Percentiles rank a stretch among this genome's conserved stretches.
Conservation (phyloP, 2,888 invertebrate species). For the Arrhopalites spinosus region DNA sequence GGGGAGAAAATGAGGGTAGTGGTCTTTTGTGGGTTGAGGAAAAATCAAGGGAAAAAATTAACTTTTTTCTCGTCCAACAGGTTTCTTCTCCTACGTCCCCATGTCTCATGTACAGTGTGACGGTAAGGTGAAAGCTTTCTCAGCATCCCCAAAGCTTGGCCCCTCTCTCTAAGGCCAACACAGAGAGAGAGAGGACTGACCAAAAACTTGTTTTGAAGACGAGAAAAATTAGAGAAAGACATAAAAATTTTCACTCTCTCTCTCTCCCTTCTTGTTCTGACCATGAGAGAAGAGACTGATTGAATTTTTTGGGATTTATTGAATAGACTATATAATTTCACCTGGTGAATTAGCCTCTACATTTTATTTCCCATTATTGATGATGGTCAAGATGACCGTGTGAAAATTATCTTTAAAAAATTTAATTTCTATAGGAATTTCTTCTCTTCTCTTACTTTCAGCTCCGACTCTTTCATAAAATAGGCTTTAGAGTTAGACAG, state of each 20-base stretch:
- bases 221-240: neutral
- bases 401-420: no score
- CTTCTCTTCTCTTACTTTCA: no score
- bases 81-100: neutral
- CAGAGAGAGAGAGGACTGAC: neutral
- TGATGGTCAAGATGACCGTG: no score
- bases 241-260: neutral
- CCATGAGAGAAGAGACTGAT: neutral
- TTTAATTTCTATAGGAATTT: no score
- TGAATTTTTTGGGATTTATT: neutral
- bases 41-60: constrained; percentile 15
- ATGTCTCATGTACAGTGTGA: neutral
- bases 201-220: neutral
- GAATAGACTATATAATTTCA: no score
- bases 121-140: constrained; percentile 11
- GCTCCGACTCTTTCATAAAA: no score
- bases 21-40: constrained; percentile 4
- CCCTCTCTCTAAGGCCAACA: neutral
- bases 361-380: no score
- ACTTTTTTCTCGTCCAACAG: constrained; percentile 25
- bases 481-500: no score
- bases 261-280: neutral
- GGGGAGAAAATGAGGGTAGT: neutral
- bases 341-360: no score
- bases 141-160: neutral